These are phyloP conservation scores for Cylas formicarius DNA, from an alignment of 1,140 invertebrate species.

Conservation along the genomic window DNA sequence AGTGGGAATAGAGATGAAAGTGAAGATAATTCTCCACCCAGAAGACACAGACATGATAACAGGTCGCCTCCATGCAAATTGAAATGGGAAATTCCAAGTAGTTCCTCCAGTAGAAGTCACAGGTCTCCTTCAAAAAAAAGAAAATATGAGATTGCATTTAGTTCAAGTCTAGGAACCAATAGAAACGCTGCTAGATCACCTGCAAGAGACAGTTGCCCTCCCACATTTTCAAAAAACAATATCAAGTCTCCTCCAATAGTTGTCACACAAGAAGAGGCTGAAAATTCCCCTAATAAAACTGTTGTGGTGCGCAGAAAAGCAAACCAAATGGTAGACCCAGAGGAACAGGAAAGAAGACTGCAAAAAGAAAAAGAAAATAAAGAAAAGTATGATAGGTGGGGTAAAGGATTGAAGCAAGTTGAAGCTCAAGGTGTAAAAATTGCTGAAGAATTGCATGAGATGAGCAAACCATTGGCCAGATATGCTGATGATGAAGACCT, in stretches of 20 bases:
- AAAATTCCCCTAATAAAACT: too few relatives aligned
- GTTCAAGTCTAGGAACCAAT: too few relatives aligned
- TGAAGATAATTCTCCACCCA: constrained; percentile 22
- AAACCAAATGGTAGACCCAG: too few relatives aligned
- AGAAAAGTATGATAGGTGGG: constrained; percentile 80
- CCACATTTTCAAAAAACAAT: too few relatives aligned
- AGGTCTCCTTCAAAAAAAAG: constrained; percentile 21
- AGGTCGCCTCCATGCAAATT: background rate
- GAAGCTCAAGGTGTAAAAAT: constrained; percentile 61
- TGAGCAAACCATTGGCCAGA: constrained; percentile 78
- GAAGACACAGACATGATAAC: constrained; percentile 13
- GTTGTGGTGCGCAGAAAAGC: too few relatives aligned
- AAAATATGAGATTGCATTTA: too few relatives aligned
- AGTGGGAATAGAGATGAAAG: too few relatives aligned
- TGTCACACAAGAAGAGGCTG: too few relatives aligned
- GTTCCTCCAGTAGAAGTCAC: too few relatives aligned
- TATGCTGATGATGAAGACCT: constrained; percentile 84
- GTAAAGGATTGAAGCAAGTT: constrained; percentile 78
- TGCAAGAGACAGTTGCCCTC: too few relatives aligned
- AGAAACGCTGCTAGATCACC: too few relatives aligned
- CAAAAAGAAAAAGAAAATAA: constrained; percentile 61
- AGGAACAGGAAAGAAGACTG: constrained; percentile 58
- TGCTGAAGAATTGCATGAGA: constrained; percentile 71
- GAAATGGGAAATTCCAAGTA: constrained; percentile 53
- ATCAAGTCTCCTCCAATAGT: too few relatives aligned